Evolutionary conservation across 2,113 vertebrate species (phyloP).

Genomic region (Micronycteris hirsuta): DNA sequence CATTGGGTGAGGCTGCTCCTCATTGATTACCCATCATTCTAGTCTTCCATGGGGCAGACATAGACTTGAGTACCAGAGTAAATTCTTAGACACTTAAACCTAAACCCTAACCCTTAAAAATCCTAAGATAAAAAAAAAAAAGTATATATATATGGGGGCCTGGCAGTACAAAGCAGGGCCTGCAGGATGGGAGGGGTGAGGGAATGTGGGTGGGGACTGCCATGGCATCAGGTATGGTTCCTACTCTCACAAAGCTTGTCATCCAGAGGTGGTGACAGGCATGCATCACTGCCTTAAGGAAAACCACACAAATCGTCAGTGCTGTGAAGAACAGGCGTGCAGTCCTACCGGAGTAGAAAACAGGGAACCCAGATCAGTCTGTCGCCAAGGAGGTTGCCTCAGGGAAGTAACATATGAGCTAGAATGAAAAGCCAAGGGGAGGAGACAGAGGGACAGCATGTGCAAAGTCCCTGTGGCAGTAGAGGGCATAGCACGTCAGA

Average conservation of each 20-base stretch:
- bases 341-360: too few relatives aligned
- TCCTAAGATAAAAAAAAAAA: background rate
- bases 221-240: accelerated
- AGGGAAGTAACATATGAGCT: background rate
- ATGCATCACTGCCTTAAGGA: background rate
- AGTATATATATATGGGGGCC: too few relatives aligned
- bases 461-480: background rate
- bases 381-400: background rate
- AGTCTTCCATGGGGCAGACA: background rate
- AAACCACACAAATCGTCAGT: background rate
- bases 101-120: background rate
- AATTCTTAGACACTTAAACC: background rate
- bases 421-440: background rate
- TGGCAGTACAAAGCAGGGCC: background rate
- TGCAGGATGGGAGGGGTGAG: background rate
- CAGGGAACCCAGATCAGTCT: background rate
- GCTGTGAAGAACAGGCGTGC: background rate
- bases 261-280: background rate
- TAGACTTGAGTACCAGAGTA: background rate
- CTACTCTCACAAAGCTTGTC: background rate
- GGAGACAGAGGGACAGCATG: background rate
- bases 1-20: background rate
- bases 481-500: background rate
- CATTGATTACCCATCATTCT: background rate
- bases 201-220: background rate